Evolutionary conservation across 2,888 invertebrate species (phyloP), one percentile per base, ranked within the genome.

Genomic region (Hyposoter didymator): DNA sequence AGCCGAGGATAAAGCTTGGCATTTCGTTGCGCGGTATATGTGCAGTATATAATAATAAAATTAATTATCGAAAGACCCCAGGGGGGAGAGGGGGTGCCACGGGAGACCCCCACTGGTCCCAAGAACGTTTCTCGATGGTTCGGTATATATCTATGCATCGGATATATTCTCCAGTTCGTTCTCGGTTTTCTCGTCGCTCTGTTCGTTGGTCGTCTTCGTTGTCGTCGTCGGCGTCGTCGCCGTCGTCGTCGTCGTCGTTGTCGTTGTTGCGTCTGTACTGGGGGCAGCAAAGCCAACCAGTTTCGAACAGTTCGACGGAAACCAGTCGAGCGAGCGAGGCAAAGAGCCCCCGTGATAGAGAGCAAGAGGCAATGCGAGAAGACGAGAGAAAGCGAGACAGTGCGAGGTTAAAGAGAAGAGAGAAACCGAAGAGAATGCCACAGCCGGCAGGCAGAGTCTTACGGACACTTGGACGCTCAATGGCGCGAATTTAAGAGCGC

Each of bases 401-500:
- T 67, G 52, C 74, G 73, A 78, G 82, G 59, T 28, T 59, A 28
- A 59, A 83, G 73, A 83, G 86, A 66, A 81, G 78, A 84, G 66
- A 84, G 73, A 85, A 79, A 80, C 85, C 87, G 73, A 81, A 75
- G 82, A 88, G 84, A 89, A 89, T 87, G 90, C 88, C 88, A 89
- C 88, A 84, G 87, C 82, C 78, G 69, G 76, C 75, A 82, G 78
- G 84, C 84, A 84, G 90, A 90, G 91, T 91, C 91, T 91, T 91
- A 92, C 92, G 90, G 92, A 90, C 91, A 91, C 92, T 93, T 93
- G 93, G 91, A 87, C 91, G 92, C 92, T 93, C 93, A 93, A 93
- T 93, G 93, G 93, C 91, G 93, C 93, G 93, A 93, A 93, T 92
- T 93, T 92, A 92, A 93, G 92, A 92, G 92, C 91, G 90, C 91